Conservation (phyloP, 2,797 vertebrate species). For the Naso thynnoides region DNA sequence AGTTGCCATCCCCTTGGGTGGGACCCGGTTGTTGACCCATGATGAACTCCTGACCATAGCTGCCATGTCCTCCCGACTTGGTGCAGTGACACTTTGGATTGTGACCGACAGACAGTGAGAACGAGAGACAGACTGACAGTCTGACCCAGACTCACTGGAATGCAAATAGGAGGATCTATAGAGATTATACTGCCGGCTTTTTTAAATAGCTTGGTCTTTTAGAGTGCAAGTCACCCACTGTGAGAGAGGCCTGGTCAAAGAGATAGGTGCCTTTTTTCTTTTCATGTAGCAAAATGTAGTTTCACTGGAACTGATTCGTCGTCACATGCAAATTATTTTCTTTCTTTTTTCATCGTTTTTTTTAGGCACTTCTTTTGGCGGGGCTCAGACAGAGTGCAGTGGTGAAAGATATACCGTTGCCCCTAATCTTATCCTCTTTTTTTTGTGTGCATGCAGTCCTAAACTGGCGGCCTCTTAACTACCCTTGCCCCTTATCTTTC, state of each 20-base stretch:
- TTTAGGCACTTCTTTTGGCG: constrained; percentile 35
- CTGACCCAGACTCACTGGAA: constrained; percentile 76
- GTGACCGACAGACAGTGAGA: constrained; percentile 64
- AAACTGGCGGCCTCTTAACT: constrained; percentile 62
- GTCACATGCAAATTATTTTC: constrained; percentile 58
- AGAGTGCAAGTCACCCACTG: constrained; percentile 40
- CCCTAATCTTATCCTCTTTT: constrained; percentile 58
- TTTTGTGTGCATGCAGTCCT: constrained; percentile 50
- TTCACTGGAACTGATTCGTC: constrained; percentile 56
- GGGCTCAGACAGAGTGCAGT: constrained; percentile 52
- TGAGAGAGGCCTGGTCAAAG: constrained; percentile 50
- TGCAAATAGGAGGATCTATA: constrained; percentile 72
- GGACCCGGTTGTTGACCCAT: constrained; percentile 75
- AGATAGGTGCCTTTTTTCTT: constrained; percentile 54
- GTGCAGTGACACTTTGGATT: constrained; percentile 59
- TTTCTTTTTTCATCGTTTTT: constrained; percentile 32
- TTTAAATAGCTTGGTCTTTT: constrained; percentile 50
- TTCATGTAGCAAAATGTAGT: constrained; percentile 47
- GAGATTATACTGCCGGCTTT: constrained; percentile 65
- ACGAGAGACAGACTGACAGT: constrained; percentile 66
- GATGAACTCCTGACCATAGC: constrained; percentile 78
- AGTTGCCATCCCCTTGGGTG: constrained; percentile 57
- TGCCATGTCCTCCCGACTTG: constrained; percentile 74
- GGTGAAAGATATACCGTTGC: constrained; percentile 58
- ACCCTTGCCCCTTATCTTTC: constrained; percentile 61